These are phyloP conservation scores for Enteromius radiatus DNA, from an alignment of 2,797 vertebrate genomes.

Conservation along the genomic window DNA sequence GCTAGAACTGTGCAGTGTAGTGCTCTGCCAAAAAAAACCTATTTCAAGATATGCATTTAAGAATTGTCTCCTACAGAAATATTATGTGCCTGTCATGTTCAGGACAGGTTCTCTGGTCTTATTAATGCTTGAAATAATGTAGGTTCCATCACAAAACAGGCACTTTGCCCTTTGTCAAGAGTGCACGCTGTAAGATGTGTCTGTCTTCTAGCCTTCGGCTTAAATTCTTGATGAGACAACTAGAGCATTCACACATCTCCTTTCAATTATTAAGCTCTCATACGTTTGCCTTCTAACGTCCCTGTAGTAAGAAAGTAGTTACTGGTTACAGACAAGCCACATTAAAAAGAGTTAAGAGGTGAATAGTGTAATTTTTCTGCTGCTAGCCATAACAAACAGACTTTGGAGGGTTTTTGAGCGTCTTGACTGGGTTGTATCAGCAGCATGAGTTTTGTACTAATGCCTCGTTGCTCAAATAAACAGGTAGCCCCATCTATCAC, in stretches of 20 bases:
- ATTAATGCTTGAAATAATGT: slow-evolving; percentile 32
- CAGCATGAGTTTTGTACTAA: background rate
- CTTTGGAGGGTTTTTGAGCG: background rate
- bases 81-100: background rate
- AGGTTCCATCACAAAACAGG: slow-evolving; percentile 24
- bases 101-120: background rate
- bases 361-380: background rate
- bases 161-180: slow-evolving; percentile 51
- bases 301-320: slow-evolving; percentile 4
- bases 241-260: slow-evolving; percentile 58
- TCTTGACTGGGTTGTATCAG: background rate
- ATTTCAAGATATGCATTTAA: background rate
- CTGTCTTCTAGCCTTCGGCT: slow-evolving; percentile 45
- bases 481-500: background rate
- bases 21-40: background rate
- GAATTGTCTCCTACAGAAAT: background rate
- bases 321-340: background rate
- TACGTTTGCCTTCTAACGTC: slow-evolving; percentile 47
- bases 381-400: background rate
- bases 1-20: background rate
- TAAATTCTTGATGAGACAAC: slow-evolving; percentile 48
- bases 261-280: slow-evolving; percentile 65
- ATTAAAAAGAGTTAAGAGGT: background rate
- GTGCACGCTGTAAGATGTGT: slow-evolving; percentile 36
- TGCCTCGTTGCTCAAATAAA: background rate